A percentile compares a stretch with the other conserved stretches of the same genome.
phyloP scores from a whole-genome alignment of 2,113 vertebrate species.

The Lepus timidus region DNA sequence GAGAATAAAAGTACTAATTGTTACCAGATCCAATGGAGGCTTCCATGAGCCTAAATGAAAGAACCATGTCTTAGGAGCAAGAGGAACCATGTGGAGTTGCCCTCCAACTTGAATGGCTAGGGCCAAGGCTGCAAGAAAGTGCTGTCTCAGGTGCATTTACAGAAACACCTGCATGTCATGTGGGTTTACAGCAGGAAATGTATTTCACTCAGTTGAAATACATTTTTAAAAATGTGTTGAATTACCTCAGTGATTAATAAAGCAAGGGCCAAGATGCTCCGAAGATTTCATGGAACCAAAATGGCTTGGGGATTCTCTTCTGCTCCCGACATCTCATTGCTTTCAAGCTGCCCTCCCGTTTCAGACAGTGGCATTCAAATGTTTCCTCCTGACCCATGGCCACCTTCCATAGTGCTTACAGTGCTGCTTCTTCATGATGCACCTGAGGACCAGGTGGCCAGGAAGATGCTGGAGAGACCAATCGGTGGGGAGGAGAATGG shows the following conservation, averaged over 20 bases:
- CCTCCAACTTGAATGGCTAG: background rate
- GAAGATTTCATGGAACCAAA: background rate
- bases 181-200: background rate
- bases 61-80: background rate
- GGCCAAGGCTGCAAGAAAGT: rapidly evolving
- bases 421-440: rapidly evolving
- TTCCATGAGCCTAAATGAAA: background rate
- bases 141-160: background rate
- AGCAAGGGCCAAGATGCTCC: background rate
- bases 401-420: background rate
- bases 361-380: background rate
- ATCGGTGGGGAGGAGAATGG: rapidly evolving
- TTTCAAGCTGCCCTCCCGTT: background rate
- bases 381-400: background rate
- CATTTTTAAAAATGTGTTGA: background rate
- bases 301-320: rapidly evolving
- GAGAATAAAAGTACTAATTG: background rate
- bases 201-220: background rate
- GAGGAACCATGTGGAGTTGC: background rate
- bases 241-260: background rate
- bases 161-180: rapidly evolving
- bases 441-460: rapidly evolving
- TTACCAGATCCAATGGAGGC: background rate
- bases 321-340: rapidly evolving
- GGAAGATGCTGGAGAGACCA: background rate